phyloP scores from a whole-genome alignment of 2,113 vertebrate genomes.

The Anarhynchus alexandrinus region DNA sequence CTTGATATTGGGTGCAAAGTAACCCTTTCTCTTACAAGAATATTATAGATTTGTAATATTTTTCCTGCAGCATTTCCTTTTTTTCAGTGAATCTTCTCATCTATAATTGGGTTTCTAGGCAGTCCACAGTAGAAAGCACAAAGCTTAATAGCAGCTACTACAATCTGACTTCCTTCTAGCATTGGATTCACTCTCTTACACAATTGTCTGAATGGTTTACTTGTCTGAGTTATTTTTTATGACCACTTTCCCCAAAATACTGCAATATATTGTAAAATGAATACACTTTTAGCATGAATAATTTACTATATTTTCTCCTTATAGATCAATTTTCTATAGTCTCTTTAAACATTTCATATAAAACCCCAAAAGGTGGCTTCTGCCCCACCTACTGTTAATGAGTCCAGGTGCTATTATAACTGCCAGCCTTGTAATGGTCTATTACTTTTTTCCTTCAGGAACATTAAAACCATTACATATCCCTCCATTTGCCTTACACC shows the following conservation, averaged over 20 bases:
- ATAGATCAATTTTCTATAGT: not conserved
- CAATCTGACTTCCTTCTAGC: not conserved
- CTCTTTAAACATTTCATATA: not conserved
- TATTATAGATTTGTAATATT: not conserved
- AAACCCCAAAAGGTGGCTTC: not conserved
- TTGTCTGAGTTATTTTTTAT: not conserved
- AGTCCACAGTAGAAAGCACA: not conserved
- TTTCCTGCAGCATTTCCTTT: not conserved
- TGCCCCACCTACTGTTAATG: not conserved
- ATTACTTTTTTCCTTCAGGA: slow-evolving; percentile 12
- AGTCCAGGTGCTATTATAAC: not conserved
- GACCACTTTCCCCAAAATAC: not conserved
- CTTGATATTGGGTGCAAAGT: not conserved
- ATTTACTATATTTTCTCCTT: not conserved
- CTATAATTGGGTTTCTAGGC: not conserved
- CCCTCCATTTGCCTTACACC: not conserved
- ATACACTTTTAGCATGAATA: not conserved
- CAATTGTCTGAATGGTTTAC: not conserved
- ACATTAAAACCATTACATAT: not conserved
- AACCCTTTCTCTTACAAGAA: not conserved
- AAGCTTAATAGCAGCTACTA: not conserved
- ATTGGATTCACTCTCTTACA: not conserved
- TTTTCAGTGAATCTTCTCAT: not conserved
- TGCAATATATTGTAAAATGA: not conserved
- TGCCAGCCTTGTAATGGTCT: not conserved